Base-by-base conservation (phyloP, 2,113 vertebrate genomes). In the Apodemus speciosus region DNA sequence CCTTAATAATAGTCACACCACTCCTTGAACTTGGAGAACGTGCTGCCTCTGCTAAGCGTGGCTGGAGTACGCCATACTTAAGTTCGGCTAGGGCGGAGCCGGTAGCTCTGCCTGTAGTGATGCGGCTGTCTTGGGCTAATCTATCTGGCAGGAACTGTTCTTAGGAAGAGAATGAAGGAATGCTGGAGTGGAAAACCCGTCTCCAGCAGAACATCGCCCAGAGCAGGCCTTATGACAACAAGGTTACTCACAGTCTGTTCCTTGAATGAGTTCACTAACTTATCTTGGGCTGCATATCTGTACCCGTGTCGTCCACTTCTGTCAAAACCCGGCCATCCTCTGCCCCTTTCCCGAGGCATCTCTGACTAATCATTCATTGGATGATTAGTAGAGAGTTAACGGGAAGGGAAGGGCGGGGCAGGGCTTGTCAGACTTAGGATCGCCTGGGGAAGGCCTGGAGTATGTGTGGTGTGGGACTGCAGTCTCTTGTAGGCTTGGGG, bases 11-110 rank as follows among this genome's bases (percentile, higher is more conserved):
- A 79, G 53, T 73, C 21, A 92, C 35, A 75, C 30, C 27, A 94
- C 88, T 49, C 40, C 46, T 73, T 88, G 73, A 92, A 75, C 93
- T 75, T 93, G 85, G 95, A 90, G 89, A 90, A 90, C 93, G 38
- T 92, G 92, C 77, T 89, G 76, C 73, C 60, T 90, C 49, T 80
- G 89, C 81, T 79, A 46, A 93, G 91, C 15, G 69, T n/a, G 64
- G 49, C 83, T 83, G 68, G n/a, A 27, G 7, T 46, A 3, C 23
- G 11, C 27, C 46, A 13, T 30, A 10, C 66, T 9, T 58, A 15
- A 18, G 60, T 20, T 6, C 76, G n/a, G 40, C 40, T 76, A 14
- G 27, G 1, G 14, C 16, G 38, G 51, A 32, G 35, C 9, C 0
- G 7, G 40, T 66, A 0, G 13, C 32, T 64, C 25, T 84, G 49